A percentile compares a stretch with the other conserved stretches of the same genome.
These are phyloP conservation scores for Enteromius argenteus DNA, from an alignment of 2,797 vertebrate genomes.

Conservation along the genomic window DNA sequence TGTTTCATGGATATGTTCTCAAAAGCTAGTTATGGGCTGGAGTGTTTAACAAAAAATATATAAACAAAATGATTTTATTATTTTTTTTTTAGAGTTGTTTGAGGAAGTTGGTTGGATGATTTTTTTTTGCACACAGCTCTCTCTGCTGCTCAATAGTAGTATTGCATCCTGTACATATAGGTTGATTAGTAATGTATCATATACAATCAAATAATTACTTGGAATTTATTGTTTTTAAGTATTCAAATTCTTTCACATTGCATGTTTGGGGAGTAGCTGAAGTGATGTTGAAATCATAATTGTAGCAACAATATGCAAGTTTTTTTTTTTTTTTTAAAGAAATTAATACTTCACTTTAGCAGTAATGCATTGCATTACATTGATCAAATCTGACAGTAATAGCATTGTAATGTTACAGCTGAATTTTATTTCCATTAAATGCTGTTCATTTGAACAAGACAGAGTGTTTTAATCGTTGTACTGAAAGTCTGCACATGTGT, in stretches of 20 bases:
- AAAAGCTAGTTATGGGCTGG: not conserved
- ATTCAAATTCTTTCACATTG: not conserved
- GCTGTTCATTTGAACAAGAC: not conserved
- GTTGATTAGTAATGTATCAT: not conserved
- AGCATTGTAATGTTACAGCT: not conserved
- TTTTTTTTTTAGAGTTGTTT: not conserved
- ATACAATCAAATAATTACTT: not conserved
- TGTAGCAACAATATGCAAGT: not conserved
- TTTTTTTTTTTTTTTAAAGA: not conserved
- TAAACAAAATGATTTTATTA: too few relatives aligned
- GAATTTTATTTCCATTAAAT: not conserved
- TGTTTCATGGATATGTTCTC: not conserved
- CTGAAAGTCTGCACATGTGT: not conserved
- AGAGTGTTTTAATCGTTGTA: not conserved
- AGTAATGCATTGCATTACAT: not conserved
- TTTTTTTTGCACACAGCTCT: conserved; percentile 21
- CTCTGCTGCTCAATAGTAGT: conserved; percentile 34
- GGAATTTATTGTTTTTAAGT: not conserved
- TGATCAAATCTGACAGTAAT: not conserved
- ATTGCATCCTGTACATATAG: not conserved
- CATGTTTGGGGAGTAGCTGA: not conserved
- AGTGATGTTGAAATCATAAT: not conserved
- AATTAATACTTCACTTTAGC: not conserved
- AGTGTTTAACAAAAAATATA: too few relatives aligned
- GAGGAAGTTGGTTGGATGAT: not conserved